phyloP scores from a whole-genome alignment of 2,797 vertebrate species.

The Bovichtus diacanthus region DNA sequence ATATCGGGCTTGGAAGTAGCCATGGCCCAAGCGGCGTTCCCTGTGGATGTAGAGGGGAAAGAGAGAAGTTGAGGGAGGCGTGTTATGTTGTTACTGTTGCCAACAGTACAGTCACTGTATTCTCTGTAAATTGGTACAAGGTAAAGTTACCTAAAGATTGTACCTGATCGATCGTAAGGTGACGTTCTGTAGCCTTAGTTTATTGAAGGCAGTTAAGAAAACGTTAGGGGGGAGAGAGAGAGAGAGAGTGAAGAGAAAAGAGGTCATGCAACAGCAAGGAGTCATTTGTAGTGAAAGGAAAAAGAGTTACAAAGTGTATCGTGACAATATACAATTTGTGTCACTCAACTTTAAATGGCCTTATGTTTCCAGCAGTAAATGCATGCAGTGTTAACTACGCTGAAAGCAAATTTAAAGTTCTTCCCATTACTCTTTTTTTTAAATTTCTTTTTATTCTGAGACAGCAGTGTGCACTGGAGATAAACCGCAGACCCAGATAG shows the following conservation, averaged over 20 bases:
- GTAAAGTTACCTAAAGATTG: slow-evolving; percentile 90
- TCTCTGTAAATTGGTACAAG: slow-evolving; percentile 79
- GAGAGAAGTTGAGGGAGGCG: slow-evolving; percentile 5
- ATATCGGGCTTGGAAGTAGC: slow-evolving; percentile 99
- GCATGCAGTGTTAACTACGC: slow-evolving; percentile 40
- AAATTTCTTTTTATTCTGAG: slow-evolving; percentile 19
- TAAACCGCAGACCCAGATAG: slow-evolving; percentile 61
- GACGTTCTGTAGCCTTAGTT: slow-evolving; percentile 90
- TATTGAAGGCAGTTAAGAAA: slow-evolving; percentile 84
- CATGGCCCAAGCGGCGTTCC: slow-evolving; percentile 99
- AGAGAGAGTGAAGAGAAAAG: slow-evolving; percentile 56
- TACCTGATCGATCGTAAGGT: slow-evolving; percentile 92
- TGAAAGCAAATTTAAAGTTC: slow-evolving; percentile 42
- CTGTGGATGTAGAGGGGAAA: slow-evolving; percentile 72
- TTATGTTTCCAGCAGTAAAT: slow-evolving; percentile 33
- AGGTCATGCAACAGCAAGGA: slow-evolving; percentile 63
- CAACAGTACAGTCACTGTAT: slow-evolving; percentile 53
- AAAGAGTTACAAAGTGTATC: slow-evolving; percentile 36
- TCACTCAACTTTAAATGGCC: slow-evolving; percentile 41
- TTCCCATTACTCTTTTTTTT: slow-evolving; percentile 19
- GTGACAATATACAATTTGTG: slow-evolving; percentile 50
- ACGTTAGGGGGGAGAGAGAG: slow-evolving; percentile 74
- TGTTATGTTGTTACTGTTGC: slow-evolving; percentile 30
- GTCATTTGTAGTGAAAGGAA: slow-evolving; percentile 54
- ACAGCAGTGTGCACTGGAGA: slow-evolving; percentile 55